Evolutionary conservation across 2,888 invertebrate genomes (phyloP).

Genomic region (Ormyrus rosae): DNA sequence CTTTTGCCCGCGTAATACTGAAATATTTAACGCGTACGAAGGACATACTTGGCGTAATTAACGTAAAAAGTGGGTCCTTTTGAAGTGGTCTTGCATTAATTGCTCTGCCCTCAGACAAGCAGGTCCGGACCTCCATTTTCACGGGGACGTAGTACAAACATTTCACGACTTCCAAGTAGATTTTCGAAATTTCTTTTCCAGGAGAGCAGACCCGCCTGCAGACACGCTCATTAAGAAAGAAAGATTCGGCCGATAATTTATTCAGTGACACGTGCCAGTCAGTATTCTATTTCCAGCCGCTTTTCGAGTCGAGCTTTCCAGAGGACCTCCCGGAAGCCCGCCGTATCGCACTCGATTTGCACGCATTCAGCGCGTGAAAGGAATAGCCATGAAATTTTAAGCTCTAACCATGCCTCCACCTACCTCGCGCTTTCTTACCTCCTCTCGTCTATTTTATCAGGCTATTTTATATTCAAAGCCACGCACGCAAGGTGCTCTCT

Average conservation of each 20-base stretch:
- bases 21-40: no score
- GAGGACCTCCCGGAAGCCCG: neutral
- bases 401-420: neutral
- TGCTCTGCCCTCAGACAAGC: no score
- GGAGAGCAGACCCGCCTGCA: no score
- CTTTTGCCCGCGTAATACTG: no score
- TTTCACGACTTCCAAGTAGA: no score
- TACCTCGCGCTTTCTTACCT: neutral
- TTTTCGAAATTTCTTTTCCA: no score
- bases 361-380: conserved; percentile 6
- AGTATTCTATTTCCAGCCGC: conserved; percentile 12
- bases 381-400: conserved; percentile 39
- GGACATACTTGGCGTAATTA: no score
- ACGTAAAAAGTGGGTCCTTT: no score
- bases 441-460: conserved; percentile 60
- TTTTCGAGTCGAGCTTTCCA: neutral
- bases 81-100: no score
- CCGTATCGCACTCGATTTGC: conserved; percentile 21
- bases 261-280: conserved; percentile 1
- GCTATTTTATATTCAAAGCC: conserved; percentile 67
- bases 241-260: neutral
- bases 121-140: no score
- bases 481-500: conserved; percentile 58
- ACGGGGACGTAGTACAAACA: no score
- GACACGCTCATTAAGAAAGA: neutral